Percentiles rank a stretch among this genome's conserved stretches.
phyloP scores from a whole-genome alignment of 1,140 invertebrate genomes.

The Harpegnathos saltator region DNA sequence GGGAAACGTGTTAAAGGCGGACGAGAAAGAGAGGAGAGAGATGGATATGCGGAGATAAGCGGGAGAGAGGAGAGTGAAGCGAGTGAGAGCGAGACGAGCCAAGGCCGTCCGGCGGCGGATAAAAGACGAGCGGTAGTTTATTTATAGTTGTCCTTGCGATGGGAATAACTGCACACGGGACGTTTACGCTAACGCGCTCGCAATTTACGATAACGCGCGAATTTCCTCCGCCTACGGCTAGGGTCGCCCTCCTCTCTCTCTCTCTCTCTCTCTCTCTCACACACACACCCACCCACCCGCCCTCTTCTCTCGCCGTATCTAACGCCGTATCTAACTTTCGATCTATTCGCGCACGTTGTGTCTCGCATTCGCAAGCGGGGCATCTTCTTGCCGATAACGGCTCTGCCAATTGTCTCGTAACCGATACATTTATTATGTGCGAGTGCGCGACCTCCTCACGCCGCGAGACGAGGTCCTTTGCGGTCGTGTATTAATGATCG shows the following conservation, averaged over 20 bases:
- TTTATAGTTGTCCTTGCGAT: slow-evolving; percentile 49
- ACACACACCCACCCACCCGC: no score
- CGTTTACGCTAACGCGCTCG: slow-evolving; percentile 24
- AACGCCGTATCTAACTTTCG: not conserved
- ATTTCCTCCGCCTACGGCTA: not conserved
- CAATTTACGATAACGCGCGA: slow-evolving; percentile 31
- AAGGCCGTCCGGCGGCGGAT: slow-evolving; percentile 55
- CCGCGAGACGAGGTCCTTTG: not conserved
- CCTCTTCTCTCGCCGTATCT: no score
- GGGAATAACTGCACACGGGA: slow-evolving; percentile 42
- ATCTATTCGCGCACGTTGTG: not conserved
- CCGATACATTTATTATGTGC: not conserved
- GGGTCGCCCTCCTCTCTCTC: not conserved
- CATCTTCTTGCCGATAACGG: no score
- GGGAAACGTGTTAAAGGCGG: not conserved
- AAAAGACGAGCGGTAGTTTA: slow-evolving; percentile 39
- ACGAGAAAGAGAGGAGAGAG: not conserved
- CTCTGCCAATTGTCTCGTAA: slow-evolving; percentile 7
- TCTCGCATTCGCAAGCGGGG: no score
- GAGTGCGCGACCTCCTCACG: not conserved
- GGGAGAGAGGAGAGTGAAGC: not conserved
- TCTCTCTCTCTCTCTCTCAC: not conserved
- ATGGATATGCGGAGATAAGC: no score
- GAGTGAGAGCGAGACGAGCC: slow-evolving; percentile 17
- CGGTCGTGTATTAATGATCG: not conserved